Base-by-base conservation (phyloP, 1,140 invertebrate genomes). In the Protaetia brevitarsis region DNA sequence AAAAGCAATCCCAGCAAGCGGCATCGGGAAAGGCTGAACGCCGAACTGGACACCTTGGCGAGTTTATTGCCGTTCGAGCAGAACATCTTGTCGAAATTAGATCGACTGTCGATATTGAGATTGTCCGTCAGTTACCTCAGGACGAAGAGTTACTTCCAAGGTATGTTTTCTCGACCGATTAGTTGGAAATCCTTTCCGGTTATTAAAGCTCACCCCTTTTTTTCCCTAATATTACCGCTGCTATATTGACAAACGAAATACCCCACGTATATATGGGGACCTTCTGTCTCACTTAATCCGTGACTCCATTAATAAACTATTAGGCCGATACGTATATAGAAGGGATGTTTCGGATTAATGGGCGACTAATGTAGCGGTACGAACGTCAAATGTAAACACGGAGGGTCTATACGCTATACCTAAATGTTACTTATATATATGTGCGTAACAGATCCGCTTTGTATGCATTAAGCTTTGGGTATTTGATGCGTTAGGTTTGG, bases 81-180 rank as follows among this genome's bases (percentile, higher is more conserved):
- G 81, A 97, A 95, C 79, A 97, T 99, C 76, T 88, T 99, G 57
- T 96, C 94, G 77, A 98, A 99, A 83, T 83, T 99, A 74, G 97
- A 99, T 83, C 89, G 98, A 74, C 89, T 99, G 21, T 97, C 95
- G 75, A 98, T 99, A 72, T 86, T 99, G 63, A 85, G 97, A 74
- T 88, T 99, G 63, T 96, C 95, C 60, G 97, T 99, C 80, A 96
- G 94, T 82, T 99, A 98, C 81, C 88, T 99, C 69, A 86, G 96
- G 68, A 99, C 96, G 73, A 99, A 99, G 84, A 97, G 94, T 81
- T 98, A 98, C 84, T 99, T 99, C 84, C 95, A 98, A 93, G 94
- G 97, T 98, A 81, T n/a, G n/a, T n/a, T n/a, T n/a, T n/a, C n/a
- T n/a, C n/a, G n/a, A n/a, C n/a, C n/a, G n/a, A n/a, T n/a, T n/a